Conservation (phyloP, 2,797 vertebrate genomes). For the Aotus griseimembra region DNA sequence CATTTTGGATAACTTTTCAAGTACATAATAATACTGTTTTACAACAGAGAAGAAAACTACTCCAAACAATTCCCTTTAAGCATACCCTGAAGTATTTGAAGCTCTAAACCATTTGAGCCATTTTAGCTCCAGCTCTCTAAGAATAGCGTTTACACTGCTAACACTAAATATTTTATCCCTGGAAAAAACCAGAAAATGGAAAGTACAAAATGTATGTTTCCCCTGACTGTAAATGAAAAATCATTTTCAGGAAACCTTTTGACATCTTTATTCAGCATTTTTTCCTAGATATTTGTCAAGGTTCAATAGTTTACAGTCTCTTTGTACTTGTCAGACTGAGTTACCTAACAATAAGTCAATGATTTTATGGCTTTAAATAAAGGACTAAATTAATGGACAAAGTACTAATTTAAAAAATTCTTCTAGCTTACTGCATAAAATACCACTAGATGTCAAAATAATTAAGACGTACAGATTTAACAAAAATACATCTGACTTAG, state of each 20-base stretch:
- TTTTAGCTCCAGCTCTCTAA: neutral
- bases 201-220: conserved; percentile 51
- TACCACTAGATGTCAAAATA: neutral
- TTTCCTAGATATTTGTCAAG: conserved; percentile 32
- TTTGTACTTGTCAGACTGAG: neutral
- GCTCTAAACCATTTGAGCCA: neutral
- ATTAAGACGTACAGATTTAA: neutral
- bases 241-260: conserved; percentile 29
- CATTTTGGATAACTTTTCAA: conserved; percentile 3
- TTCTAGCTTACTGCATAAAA: neutral
- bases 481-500: neutral
- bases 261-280: conserved; percentile 33
- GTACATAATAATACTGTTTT: neutral
- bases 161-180: conserved; percentile 32
- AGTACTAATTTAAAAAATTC: neutral
- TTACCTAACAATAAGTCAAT: neutral
- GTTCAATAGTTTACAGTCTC: conserved; percentile 12
- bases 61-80: neutral
- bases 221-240: conserved; percentile 40
- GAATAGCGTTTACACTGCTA: neutral
- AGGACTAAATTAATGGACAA: neutral
- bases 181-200: conserved; percentile 1
- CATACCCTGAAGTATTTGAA: neutral
- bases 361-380: conserved; percentile 31
- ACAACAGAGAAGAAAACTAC: neutral